Base-by-base conservation (phyloP, 1,140 invertebrate genomes). In the Caenorhabditis latens region DNA sequence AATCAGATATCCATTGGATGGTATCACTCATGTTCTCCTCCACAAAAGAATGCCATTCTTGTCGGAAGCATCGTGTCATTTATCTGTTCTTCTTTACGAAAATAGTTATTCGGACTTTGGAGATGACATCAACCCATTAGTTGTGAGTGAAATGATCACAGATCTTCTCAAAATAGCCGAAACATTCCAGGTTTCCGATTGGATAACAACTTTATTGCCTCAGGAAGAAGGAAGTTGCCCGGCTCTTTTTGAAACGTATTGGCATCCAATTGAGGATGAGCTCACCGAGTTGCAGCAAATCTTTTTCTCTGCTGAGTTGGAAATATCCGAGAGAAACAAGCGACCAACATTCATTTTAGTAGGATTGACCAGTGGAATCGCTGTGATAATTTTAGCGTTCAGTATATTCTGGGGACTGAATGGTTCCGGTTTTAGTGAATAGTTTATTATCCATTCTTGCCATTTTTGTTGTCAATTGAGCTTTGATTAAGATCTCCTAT, bases 351-450 rank as follows among this genome's bases (percentile, higher is more conserved):
- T 79, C 13, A 42, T 79, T 32, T 50, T 79, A 11, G 71, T 79
- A 1, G 71, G 71, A 11, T 43, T 79, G 40, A 79, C 71, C 46
- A 46, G 71, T 79, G 71, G 71, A 50, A 79, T 79, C 24, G 71
- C 71, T 9, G 71, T 79, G 14, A 79, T 79, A 6, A 79, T 79
- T 24, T 14, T 79, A 11, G 71, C 71, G 19, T 79, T 79, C 46
- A 79, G 71, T 79, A 79, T 79, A 79, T 79, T 79, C 71, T 79
- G 71, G 71, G 71, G 71, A 50, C 46, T 79, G 8, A 79, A 79
- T 79, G 71, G 71, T 46, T 79, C 71, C n/a, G 71, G 71, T 24
- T 79, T 79, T n/a, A 79, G 19, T 13, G 40, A 79, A n/a, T 63
- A 63, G 61, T 32, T 9, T 32, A 0, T 24, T 32, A 32, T 63